Percentiles rank a stretch among this genome's conserved stretches.
Conservation (phyloP, 2,888 invertebrate species). For the Eristalinus aeneus region DNA sequence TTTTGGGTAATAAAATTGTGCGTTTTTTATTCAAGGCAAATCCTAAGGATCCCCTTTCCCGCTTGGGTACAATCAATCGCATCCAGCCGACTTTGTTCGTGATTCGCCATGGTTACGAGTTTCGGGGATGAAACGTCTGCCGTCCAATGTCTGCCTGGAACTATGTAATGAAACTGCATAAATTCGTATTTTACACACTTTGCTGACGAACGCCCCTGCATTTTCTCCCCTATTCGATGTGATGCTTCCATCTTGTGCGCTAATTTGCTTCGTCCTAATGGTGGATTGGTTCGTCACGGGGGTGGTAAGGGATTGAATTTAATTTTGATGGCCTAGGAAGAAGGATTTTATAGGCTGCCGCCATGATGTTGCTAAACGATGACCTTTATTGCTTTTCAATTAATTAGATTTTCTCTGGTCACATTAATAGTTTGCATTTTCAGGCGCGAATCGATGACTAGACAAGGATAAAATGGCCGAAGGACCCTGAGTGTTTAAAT, state of each 20-base stretch:
- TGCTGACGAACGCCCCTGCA: slow-evolving; percentile 21
- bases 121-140: slow-evolving; percentile 24
- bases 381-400: neutral
- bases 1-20: slow-evolving; percentile 5
- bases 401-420: neutral
- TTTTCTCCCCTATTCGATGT: slow-evolving; percentile 21
- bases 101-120: slow-evolving; percentile 37
- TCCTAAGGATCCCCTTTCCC: neutral
- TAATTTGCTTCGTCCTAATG: slow-evolving; percentile 18
- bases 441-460: neutral
- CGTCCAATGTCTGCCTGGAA: neutral
- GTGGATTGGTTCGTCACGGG: slow-evolving; percentile 45
- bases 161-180: slow-evolving; percentile 41
- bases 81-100: neutral
- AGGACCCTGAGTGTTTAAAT: neutral
- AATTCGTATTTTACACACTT: slow-evolving; percentile 15
- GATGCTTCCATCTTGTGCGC: slow-evolving; percentile 1
- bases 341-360: slow-evolving; percentile 4
- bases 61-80: neutral
- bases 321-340: slow-evolving; percentile 7
- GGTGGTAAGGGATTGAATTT: slow-evolving; percentile 42
- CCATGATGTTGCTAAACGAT: slow-evolving; percentile 15
- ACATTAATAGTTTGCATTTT: neutral
- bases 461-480: neutral
- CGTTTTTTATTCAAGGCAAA: neutral